A percentile compares a stretch with the other conserved stretches of the same genome.
These are phyloP conservation scores for Actinia equina DNA, from an alignment of 64 coral and sea anemone genomes.

Conservation along the genomic window DNA sequence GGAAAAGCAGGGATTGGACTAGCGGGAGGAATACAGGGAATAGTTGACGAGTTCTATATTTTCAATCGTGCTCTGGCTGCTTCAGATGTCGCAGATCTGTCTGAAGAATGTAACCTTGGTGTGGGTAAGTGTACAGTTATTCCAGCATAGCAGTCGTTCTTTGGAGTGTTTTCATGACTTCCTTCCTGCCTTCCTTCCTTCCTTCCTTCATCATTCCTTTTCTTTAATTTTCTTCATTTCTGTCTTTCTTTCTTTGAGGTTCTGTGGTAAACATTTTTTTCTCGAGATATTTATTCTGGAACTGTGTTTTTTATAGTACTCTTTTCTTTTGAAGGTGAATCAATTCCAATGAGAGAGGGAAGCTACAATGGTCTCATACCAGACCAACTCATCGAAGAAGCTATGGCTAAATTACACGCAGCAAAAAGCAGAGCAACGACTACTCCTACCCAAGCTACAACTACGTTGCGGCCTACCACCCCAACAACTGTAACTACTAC, in stretches of 20 bases:
- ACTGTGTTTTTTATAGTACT: neutral
- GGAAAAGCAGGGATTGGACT: slow-evolving; percentile 81
- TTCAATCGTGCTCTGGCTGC: slow-evolving; percentile 82
- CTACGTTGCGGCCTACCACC: neutral
- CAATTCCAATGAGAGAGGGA: slow-evolving; percentile 75
- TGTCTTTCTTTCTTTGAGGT: neutral
- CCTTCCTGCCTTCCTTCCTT: no score
- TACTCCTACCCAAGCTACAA: slow-evolving; percentile 10
- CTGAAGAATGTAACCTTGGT: slow-evolving; percentile 69
- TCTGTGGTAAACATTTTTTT: neutral
- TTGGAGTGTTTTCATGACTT: neutral
- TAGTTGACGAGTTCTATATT: slow-evolving; percentile 93
- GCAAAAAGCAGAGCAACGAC: neutral
- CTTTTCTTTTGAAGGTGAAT: slow-evolving; percentile 39
- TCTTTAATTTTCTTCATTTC: neutral
- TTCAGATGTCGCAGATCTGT: slow-evolving; percentile 70
- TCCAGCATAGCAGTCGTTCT: neutral
- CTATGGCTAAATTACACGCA: neutral
- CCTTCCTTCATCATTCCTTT: no score
- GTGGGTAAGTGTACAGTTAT: slow-evolving; percentile 44
- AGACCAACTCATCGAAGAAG: slow-evolving; percentile 66
- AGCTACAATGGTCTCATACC: slow-evolving; percentile 83
- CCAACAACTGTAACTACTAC: slow-evolving; percentile 11
- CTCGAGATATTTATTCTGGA: neutral
- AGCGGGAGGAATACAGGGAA: slow-evolving; percentile 64